Evolutionary conservation across 1,140 invertebrate species (phyloP), one percentile per base, ranked within the genome.

Genomic region (Bacillus rossius): DNA sequence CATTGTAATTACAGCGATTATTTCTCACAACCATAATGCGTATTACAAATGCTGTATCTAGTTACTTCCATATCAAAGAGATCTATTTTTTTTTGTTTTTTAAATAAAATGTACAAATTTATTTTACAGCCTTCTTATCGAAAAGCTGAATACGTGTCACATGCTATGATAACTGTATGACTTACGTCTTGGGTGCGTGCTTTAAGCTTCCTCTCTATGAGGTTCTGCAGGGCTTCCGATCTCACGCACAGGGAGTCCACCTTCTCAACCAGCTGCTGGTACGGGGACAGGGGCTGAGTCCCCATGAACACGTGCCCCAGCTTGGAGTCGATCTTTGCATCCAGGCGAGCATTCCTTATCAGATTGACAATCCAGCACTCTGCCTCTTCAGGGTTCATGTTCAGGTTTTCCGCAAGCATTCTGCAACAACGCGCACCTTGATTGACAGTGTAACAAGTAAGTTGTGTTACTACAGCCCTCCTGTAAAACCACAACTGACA

Each of bases 331-430:
- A 99, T 99, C 78, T 99, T 99, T 0, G 98, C 98, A 79, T 99
- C 96, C 25, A 99, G 80, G 52, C 95, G 83, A 16, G 97, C 97
- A 74, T 97, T 96, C 62, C 97, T 82, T 64, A 99, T 99, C 51
- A 99, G 78, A 79, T 99, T 98, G 0, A 99, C 98, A 71, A 99
- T 99, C 98, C 98, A 99, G 66, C 93, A 92, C 78, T 99, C 98
- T 8, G 97, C 98, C 72, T 98, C 95, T 65, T 95, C 94, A 10
- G 92, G 89, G 64, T 91, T 91, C 96, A 99, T 98, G 76, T 98
- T 98, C 59, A 99, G 75, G 72, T 98, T 98, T 67, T 98, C 94
- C 2, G 96, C 95, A 68, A 99, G 81, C 96, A 98, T 98, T 66
- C 92, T 96, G 65, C 8, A 72, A 72, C 61, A 64, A 57, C 65